Evolutionary conservation across 2,113 vertebrate genomes (phyloP).

Genomic region (Anarrhichthys ocellatus): DNA sequence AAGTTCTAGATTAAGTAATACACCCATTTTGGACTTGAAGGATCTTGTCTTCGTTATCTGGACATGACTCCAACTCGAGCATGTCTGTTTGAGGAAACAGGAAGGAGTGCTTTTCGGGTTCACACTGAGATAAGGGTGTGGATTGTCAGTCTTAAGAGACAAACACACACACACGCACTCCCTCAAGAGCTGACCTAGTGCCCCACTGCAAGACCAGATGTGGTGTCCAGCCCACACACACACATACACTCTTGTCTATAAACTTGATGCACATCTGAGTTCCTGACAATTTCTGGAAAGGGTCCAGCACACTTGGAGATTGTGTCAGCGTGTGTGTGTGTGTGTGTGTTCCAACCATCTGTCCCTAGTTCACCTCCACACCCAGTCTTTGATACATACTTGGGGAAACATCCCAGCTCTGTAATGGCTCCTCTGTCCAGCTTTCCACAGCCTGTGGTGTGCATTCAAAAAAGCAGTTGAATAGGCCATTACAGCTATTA

Average conservation of each 20-base stretch:
- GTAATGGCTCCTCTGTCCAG: constrained; percentile 29
- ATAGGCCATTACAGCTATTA: constrained; percentile 27
- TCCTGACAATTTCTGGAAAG: constrained; percentile 42
- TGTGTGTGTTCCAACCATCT: constrained; percentile 52
- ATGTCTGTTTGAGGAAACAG: constrained; percentile 79
- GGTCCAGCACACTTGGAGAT: constrained; percentile 28
- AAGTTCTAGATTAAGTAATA: constrained; percentile 21
- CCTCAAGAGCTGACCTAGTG: constrained; percentile 60
- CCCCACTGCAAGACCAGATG: constrained; percentile 74
- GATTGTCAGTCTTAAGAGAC: constrained; percentile 48
- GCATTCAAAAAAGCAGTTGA: constrained; percentile 13
- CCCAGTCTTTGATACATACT: constrained; percentile 58
- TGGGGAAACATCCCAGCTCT: constrained; percentile 45
- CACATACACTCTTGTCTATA: constrained; percentile 10
- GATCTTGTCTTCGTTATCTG: constrained; percentile 56
- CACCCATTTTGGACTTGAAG: background rate
- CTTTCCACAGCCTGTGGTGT: constrained; percentile 33
- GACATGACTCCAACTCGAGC: constrained; percentile 66
- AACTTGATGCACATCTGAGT: constrained; percentile 46
- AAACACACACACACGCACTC: constrained; percentile 38
- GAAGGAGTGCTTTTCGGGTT: constrained; percentile 77
- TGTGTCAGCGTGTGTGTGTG: constrained; percentile 2
- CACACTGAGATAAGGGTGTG: constrained; percentile 76
- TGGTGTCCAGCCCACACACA: constrained; percentile 29
- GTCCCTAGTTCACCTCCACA: constrained; percentile 67